Percentiles rank a stretch among this genome's conserved stretches.
phyloP scores from a whole-genome alignment of 1,140 invertebrate species.

The Rhynchophorus ferrugineus region DNA sequence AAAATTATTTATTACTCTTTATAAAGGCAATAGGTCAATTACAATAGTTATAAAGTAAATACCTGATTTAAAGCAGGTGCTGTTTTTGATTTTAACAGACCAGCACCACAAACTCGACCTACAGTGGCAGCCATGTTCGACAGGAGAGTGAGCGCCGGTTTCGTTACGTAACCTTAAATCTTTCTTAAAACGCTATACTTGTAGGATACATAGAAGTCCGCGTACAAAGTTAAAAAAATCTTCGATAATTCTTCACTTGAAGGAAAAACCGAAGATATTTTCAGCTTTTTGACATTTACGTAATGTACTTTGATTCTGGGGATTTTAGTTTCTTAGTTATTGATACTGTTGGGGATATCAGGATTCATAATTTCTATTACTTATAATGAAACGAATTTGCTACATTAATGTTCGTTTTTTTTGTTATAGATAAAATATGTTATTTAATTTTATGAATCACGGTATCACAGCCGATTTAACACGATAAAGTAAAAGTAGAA shows the following conservation, averaged over 20 bases:
- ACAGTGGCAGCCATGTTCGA: constrained; percentile 71
- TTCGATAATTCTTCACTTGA: constrained; percentile 20
- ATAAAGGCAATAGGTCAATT: neutral
- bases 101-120: constrained; percentile 72
- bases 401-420: too few relatives aligned
- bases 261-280: constrained; percentile 24
- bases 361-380: too few relatives aligned
- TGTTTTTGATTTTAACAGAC: constrained; percentile 58
- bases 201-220: neutral
- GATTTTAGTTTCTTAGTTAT: too few relatives aligned
- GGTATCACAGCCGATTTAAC: too few relatives aligned
- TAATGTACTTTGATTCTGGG: constrained; percentile 6
- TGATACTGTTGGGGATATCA: too few relatives aligned
- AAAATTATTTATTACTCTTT: neutral
- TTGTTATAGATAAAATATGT: too few relatives aligned
- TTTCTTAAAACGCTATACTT: neutral
- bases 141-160: neutral
- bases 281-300: constrained; percentile 23
- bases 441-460: too few relatives aligned
- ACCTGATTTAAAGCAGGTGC: constrained; percentile 47
- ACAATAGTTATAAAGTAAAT: constrained; percentile 16
- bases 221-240: constrained; percentile 15
- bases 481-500: too few relatives aligned
- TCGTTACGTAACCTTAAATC: constrained; percentile 8
- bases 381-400: too few relatives aligned